Evolutionary conservation across 2,113 vertebrate species (phyloP), one percentile per base, ranked within the genome.

Genomic region (Cettia cetti): DNA sequence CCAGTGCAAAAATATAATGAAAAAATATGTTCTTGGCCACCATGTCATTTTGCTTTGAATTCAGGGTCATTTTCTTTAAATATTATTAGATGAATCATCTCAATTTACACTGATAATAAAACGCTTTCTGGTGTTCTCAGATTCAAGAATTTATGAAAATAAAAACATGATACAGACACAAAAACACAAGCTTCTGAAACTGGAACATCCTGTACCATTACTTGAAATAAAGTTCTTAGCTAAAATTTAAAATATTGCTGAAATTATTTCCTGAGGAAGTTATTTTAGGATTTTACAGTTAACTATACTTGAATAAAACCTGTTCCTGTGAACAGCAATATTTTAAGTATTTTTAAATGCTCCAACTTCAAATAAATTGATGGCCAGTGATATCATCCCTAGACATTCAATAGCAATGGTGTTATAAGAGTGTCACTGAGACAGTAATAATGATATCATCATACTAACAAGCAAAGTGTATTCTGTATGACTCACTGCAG

Each of bases 61-160:
- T 90, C 40, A 71, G 65, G 27, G 66, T 89, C 3, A 50, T 90
- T 96, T 89, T 86, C 81, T 94, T 80, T 68, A 95, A 85, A 80
- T 63, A 59, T 72, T 53, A 9, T 80, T 33, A 7, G 40, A 79
- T 96, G 70, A 47, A 83, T 93, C 52, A 91, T 30, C 21, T 68
- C 54, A 82, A 94, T 89, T 96, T 93, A 74, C 57, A 64, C 18
- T 82, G n/a, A 52, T 80, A 78, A 82, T 60, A 93, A 92, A 96
- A 90, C 66, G 49, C 15, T 96, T 95, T 94, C 56, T 76, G 35
- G 3, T 84, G 24, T 86, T 92, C 50, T 71, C 61, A 81, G 26
- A 63, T 31, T 40, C 83, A 66, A 35, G 89, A 47, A 92, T 66
- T 91, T 89, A 79, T 53, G 50, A 82, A 82, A 60, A 75, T 14